phyloP scores from a whole-genome alignment of 2,797 vertebrate species.

The Mionectes olivaceus region DNA sequence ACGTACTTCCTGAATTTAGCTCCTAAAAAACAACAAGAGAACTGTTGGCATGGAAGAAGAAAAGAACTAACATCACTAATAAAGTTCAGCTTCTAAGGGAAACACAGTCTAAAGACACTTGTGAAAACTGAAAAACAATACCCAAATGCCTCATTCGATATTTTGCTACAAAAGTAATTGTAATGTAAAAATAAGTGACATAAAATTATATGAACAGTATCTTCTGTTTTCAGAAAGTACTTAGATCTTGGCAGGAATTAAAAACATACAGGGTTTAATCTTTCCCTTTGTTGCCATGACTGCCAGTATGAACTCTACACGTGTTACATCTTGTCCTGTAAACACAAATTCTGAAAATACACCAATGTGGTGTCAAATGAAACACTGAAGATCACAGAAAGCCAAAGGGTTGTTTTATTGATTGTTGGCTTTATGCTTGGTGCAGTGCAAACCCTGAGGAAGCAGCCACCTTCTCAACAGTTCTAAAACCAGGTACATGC shows the following conservation, averaged over 20 bases:
- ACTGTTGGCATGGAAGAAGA: not conserved
- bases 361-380: not conserved
- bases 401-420: not conserved
- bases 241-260: not conserved
- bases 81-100: not conserved
- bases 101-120: not conserved
- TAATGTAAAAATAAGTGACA: not conserved
- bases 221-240: not conserved
- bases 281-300: not conserved
- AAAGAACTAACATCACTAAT: not conserved
- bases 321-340: not conserved
- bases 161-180: not conserved
- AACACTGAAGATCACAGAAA: not conserved
- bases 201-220: not conserved
- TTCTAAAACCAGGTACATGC: not conserved
- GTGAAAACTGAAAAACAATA: not conserved
- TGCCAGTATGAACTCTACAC: not conserved
- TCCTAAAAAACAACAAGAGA: slow-evolving; percentile 75
- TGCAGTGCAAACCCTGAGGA: not conserved
- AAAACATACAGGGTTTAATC: not conserved
- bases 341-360: not conserved
- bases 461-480: not conserved
- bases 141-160: not conserved
- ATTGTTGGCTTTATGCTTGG: not conserved
- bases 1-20: slow-evolving; percentile 95